These are phyloP conservation scores for Troides aeacus DNA, from an alignment of 2,888 invertebrate genomes.

Conservation along the genomic window DNA sequence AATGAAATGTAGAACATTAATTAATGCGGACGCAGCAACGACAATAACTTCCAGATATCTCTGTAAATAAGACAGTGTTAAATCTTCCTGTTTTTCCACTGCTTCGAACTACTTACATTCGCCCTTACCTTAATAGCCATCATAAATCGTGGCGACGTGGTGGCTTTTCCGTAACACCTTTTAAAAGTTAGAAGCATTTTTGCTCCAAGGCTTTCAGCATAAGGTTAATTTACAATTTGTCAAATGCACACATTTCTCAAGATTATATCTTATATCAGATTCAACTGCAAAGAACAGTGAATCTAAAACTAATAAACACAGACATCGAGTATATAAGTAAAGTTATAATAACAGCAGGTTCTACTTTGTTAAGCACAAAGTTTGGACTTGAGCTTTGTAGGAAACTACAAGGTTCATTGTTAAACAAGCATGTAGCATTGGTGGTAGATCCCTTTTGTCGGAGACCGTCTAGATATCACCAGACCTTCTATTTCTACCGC, in stretches of 20 bases:
- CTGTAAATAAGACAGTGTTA: constrained; percentile 8
- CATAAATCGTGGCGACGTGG: constrained; percentile 9
- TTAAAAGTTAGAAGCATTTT: not conserved
- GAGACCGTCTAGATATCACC: too few relatives aligned
- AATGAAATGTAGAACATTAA: not conserved
- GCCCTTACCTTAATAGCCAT: constrained; percentile 9
- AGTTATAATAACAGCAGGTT: too few relatives aligned
- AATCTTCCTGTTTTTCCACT: constrained; percentile 4
- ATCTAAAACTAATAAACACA: not conserved
- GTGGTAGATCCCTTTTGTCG: too few relatives aligned
- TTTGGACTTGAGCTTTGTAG: not conserved
- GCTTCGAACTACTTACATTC: constrained; percentile 2
- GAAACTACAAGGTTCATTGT: not conserved
- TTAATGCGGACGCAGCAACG: not conserved
- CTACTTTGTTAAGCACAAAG: too few relatives aligned
- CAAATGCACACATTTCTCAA: not conserved
- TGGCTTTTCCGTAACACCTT: constrained; percentile 3
- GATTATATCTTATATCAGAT: not conserved
- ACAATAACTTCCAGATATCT: constrained; percentile 3
- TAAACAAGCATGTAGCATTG: too few relatives aligned
- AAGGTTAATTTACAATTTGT: not conserved
- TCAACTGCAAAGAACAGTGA: not conserved
- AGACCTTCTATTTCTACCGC: too few relatives aligned
- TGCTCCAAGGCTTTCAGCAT: not conserved
- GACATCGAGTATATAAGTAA: not conserved